These are phyloP conservation scores for Cinclus mexicanus DNA, from an alignment of 2,113 vertebrate species.

Conservation along the genomic window DNA sequence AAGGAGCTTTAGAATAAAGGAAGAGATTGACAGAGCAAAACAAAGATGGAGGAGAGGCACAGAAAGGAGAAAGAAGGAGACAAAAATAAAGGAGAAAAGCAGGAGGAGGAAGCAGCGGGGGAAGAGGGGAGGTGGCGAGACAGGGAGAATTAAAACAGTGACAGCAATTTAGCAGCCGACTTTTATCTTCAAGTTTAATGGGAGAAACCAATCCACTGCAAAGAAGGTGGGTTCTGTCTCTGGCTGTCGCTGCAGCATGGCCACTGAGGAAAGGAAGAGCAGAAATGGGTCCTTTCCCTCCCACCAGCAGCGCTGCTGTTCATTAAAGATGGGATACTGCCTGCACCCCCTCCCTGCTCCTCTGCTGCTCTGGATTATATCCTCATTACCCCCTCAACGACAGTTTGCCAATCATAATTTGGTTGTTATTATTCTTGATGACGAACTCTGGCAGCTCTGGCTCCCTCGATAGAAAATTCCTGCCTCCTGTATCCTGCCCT, in stretches of 20 bases:
- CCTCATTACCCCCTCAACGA: constrained; percentile 8
- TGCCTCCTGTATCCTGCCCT: neutral
- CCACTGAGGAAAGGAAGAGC: neutral
- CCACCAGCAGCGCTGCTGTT: neutral
- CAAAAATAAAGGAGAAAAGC: neutral
- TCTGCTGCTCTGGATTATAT: constrained; percentile 16
- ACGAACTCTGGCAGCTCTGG: constrained; percentile 29
- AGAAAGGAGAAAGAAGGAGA: neutral
- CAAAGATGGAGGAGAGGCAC: constrained; percentile 33
- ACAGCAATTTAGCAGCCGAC: neutral
- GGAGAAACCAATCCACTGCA: neutral
- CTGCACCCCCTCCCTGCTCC: neutral
- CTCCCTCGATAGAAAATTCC: constrained; percentile 34
- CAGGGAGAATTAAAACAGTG: constrained; percentile 10
- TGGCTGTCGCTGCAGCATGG: neutral
- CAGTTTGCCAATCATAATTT: constrained; percentile 61
- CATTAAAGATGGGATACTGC: neutral
- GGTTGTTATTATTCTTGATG: constrained; percentile 52
- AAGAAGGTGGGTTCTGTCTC: constrained; percentile 7
- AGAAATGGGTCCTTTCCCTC: neutral
- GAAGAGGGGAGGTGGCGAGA: neutral
- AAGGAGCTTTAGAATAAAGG: constrained; percentile 4
- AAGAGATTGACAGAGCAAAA: constrained; percentile 22
- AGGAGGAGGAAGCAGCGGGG: neutral
- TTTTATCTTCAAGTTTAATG: constrained; percentile 29